A percentile compares a stretch with the other conserved stretches of the same genome.
Conservation (phyloP, 2,797 vertebrate species). For the Paramormyrops hopkinsi region DNA sequence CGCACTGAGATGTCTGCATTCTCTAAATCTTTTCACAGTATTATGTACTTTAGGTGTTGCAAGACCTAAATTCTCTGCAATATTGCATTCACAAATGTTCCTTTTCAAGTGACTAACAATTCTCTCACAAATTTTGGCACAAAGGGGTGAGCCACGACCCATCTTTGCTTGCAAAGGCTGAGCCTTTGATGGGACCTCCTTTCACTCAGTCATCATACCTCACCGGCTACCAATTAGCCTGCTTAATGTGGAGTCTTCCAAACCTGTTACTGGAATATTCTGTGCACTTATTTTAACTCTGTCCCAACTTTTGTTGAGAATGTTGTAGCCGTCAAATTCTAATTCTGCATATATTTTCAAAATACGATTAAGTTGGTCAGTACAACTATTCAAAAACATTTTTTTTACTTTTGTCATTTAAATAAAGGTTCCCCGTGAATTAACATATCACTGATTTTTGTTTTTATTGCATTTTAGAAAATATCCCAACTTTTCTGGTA, state of each 20-base stretch:
- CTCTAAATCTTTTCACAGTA: neutral
- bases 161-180: neutral
- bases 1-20: neutral
- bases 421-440: neutral
- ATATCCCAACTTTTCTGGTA: neutral
- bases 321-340: neutral
- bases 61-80: neutral
- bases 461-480: neutral
- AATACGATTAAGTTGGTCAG: neutral
- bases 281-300: neutral
- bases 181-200: neutral
- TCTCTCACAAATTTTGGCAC: no score
- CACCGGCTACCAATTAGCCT: neutral
- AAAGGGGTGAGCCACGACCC: neutral
- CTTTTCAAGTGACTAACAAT: no score
- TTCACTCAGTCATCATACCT: neutral
- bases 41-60: neutral
- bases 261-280: neutral
- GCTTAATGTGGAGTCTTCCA: neutral
- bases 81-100: neutral
- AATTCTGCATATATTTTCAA: neutral
- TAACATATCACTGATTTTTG: neutral
- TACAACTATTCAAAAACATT: neutral
- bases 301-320: neutral
- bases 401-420: neutral